These are phyloP conservation scores for Hydropotes inermis DNA, from an alignment of 2,113 vertebrate species.

Conservation along the genomic window DNA sequence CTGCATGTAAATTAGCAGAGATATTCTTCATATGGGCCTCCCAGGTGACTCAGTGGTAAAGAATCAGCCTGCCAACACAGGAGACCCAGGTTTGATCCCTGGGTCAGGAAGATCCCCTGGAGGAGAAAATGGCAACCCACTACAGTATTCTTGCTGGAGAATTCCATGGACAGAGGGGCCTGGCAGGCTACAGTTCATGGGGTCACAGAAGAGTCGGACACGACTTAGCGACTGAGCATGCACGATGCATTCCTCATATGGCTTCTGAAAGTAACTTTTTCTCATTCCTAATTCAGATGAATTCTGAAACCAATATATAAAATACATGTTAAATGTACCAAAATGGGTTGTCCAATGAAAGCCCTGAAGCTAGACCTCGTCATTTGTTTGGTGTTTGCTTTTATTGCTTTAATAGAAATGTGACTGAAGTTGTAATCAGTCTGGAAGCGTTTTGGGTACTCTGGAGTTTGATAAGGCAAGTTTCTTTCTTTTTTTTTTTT, in stretches of 20 bases:
- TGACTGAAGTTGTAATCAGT: background rate
- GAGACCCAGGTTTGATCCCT: background rate
- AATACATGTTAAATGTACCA: background rate
- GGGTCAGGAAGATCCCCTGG: background rate
- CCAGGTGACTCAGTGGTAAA: background rate
- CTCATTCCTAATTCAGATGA: background rate
- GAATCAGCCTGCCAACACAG: background rate
- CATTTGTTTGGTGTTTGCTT: background rate
- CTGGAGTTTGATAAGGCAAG: background rate
- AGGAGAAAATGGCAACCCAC: background rate
- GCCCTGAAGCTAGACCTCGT: background rate
- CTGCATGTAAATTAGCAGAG: background rate
- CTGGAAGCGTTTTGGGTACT: background rate
- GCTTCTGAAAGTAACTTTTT: background rate
- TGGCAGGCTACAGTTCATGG: background rate
- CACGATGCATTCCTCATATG: background rate
- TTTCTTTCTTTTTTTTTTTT: background rate
- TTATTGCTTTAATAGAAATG: background rate
- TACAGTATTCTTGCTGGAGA: background rate
- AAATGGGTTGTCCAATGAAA: background rate
- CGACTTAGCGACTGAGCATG: background rate
- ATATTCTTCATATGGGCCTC: background rate
- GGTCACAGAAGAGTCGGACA: background rate
- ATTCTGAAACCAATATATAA: background rate
- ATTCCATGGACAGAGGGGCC: background rate